These are phyloP conservation scores for Euborellia annulipes DNA, from an alignment of 1,140 invertebrate genomes.

Conservation along the genomic window DNA sequence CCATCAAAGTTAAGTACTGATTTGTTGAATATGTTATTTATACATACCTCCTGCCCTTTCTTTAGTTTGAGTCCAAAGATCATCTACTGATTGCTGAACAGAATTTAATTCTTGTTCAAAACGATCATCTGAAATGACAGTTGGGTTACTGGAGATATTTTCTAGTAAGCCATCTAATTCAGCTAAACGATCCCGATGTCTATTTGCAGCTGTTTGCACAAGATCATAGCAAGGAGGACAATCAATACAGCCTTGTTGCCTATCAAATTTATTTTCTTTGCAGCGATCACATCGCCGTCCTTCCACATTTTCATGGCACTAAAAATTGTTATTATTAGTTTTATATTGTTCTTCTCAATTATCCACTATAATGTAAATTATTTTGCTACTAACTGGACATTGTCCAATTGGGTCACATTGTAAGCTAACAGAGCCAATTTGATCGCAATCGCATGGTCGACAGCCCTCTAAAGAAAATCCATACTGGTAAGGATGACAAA, in stretches of 20 bases:
- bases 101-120: slow-evolving; percentile 60
- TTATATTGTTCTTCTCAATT: background rate
- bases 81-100: slow-evolving; percentile 53
- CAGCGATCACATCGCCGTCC: slow-evolving; percentile 81
- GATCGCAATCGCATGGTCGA: slow-evolving; percentile 73
- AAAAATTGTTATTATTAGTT: slow-evolving; percentile 11
- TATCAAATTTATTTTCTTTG: slow-evolving; percentile 80
- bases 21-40: background rate
- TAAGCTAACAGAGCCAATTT: slow-evolving; percentile 63
- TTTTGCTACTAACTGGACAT: slow-evolving; percentile 43
- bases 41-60: slow-evolving; percentile 40
- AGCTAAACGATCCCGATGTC: slow-evolving; percentile 57
- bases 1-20: background rate
- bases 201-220: slow-evolving; percentile 70
- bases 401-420: slow-evolving; percentile 73
- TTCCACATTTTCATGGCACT: slow-evolving; percentile 80
- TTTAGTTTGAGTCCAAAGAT: slow-evolving; percentile 50
- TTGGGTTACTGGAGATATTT: slow-evolving; percentile 55
- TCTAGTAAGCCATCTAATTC: slow-evolving; percentile 52
- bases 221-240: slow-evolving; percentile 89
- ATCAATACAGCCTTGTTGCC: slow-evolving; percentile 70
- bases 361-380: background rate
- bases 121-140: slow-evolving; percentile 66
- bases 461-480: slow-evolving; percentile 80
- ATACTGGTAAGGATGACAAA: slow-evolving; percentile 70